Evolutionary conservation across 2,113 vertebrate genomes (phyloP).

Genomic region (Megatriorchis doriae): DNA sequence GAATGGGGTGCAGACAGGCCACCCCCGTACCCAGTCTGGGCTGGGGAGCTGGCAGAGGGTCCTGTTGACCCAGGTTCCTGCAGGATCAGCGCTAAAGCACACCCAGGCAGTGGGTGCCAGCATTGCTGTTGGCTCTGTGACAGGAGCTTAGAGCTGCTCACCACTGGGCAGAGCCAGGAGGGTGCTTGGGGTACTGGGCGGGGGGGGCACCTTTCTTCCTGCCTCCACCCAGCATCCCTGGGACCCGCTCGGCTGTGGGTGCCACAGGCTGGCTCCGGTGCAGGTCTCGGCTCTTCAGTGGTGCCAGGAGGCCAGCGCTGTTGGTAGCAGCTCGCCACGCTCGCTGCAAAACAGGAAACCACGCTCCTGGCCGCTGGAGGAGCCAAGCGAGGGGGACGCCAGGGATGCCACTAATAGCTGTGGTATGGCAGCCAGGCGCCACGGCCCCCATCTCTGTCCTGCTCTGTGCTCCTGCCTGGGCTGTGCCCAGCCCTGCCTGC

Average conservation of each 20-base stretch:
- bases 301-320: not conserved
- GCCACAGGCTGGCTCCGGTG: rapidly evolving
- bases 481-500: not conserved
- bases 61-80: not conserved
- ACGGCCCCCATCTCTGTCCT: not conserved
- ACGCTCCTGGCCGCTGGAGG: not conserved
- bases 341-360: slow-evolving; percentile 38
- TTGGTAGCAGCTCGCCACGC: rapidly evolving
- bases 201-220: not conserved
- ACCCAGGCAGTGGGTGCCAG: rapidly evolving
- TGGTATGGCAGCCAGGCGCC: not conserved
- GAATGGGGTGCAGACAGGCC: not conserved
- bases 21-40: not conserved
- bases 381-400: not conserved
- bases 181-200: not conserved
- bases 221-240: no score
- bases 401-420: slow-evolving; percentile 40
- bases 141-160: not conserved
- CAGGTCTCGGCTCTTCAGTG: not conserved
- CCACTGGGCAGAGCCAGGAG: not conserved
- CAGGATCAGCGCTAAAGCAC: not conserved
- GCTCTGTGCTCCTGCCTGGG: not conserved
- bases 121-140: not conserved
- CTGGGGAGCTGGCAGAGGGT: not conserved
- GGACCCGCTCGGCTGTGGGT: rapidly evolving